phyloP scores from a whole-genome alignment of 1,140 invertebrate genomes.

The Drosophila repleta region DNA sequence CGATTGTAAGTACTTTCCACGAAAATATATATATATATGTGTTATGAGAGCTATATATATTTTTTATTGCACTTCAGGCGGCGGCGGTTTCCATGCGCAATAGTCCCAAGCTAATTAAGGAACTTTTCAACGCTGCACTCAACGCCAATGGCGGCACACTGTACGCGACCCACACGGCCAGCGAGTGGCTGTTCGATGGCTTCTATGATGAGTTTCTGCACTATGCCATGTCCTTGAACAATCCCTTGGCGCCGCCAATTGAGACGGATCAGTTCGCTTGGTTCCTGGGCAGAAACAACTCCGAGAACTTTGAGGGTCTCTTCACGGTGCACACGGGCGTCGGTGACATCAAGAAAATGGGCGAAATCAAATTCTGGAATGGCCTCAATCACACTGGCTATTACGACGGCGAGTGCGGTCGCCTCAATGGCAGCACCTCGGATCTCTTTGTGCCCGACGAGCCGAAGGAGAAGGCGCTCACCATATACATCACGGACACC shows the following conservation, averaged over 20 bases:
- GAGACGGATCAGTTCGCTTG: conserved; percentile 90
- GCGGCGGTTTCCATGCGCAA: conserved; percentile 86
- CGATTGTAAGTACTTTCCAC: conserved; percentile 86
- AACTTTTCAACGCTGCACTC: conserved; percentile 56
- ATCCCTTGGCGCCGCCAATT: conserved; percentile 87
- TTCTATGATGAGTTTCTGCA: conserved; percentile 88
- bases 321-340: conserved; percentile 90
- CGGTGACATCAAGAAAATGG: conserved; percentile 87
- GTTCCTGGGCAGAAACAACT: conserved; percentile 91
- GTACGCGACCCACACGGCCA: conserved; percentile 84
- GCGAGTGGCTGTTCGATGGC: conserved; percentile 89
- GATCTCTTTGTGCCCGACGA: conserved; percentile 90
- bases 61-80: conserved; percentile 84
- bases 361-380: conserved; percentile 89
- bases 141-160: conserved; percentile 72
- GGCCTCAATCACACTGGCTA: conserved; percentile 85
- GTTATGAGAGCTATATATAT: too few relatives aligned
- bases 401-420: conserved; percentile 87
- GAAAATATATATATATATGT: too few relatives aligned
- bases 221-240: conserved; percentile 85
- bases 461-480: conserved; percentile 85
- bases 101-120: conserved; percentile 79
- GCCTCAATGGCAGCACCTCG: conserved; percentile 88
- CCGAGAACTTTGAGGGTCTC: conserved; percentile 88
- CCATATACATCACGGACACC: conserved; percentile 88